Conservation (phyloP, 2,797 vertebrate species). For the Sebastes hopkinsi region DNA sequence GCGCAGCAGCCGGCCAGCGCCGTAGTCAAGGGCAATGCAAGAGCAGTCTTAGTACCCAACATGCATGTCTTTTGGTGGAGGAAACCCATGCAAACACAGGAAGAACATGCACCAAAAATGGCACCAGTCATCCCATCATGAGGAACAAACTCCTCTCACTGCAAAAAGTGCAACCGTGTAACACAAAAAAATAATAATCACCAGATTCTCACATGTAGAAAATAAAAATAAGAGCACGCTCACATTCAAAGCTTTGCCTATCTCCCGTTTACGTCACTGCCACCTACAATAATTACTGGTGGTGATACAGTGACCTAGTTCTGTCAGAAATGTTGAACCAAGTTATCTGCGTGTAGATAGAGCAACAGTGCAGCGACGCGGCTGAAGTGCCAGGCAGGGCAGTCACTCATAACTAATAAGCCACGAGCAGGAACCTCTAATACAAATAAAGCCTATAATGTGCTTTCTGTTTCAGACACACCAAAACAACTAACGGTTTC, state of each 20-base stretch:
- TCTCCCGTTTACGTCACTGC: neutral
- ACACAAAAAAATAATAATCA: neutral
- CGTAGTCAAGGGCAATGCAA: neutral
- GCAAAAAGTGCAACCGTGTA: neutral
- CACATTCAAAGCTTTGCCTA: neutral
- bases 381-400: conserved; percentile 12
- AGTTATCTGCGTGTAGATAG: conserved; percentile 32
- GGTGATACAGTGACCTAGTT: conserved; percentile 69
- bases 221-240: neutral
- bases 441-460: neutral
- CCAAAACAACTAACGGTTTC: neutral
- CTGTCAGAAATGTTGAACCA: conserved; percentile 52
- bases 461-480: neutral
- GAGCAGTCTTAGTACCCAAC: neutral
- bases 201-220: neutral
- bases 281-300: conserved; percentile 19
- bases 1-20: neutral
- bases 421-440: neutral
- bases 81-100: neutral
- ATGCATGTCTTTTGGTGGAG: neutral
- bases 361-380: conserved; percentile 1
- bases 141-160: neutral
- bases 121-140: neutral
- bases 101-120: neutral
- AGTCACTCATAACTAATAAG: conserved; percentile 17